A percentile compares a stretch with the other conserved stretches of the same genome.
Evolutionary conservation across 2,113 vertebrate species (phyloP).

Genomic region (Hipposideros armiger): DNA sequence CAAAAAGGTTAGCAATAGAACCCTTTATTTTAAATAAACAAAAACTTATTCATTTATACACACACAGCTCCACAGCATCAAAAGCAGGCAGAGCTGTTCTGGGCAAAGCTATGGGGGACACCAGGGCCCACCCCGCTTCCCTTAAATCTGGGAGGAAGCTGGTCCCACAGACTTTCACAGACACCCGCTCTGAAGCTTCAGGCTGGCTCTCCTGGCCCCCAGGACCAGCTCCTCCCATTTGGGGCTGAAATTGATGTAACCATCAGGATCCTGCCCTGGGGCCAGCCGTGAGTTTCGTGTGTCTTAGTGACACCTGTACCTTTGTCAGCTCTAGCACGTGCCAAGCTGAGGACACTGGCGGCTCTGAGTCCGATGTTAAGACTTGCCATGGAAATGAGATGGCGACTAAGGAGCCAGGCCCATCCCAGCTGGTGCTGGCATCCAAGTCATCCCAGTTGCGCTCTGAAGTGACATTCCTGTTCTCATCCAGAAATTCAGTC

Average conservation of each 20-base stretch:
- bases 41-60: background rate
- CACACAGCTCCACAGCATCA: background rate
- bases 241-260: background rate
- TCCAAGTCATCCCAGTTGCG: background rate
- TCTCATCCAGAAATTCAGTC: background rate
- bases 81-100: background rate
- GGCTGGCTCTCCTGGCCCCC: background rate
- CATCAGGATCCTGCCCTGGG: background rate
- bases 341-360: background rate
- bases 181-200: background rate
- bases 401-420: background rate
- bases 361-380: background rate
- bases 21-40: background rate
- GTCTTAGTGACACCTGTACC: background rate
- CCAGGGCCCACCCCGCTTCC: background rate
- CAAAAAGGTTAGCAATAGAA: background rate
- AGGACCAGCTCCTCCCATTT: background rate
- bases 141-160: background rate
- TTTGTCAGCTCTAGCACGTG: background rate
- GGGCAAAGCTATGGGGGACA: background rate
- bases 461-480: background rate
- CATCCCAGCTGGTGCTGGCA: background rate
- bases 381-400: background rate
- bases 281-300: background rate
- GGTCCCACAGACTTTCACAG: background rate